Evolutionary conservation across 2,113 vertebrate genomes (phyloP).

Genomic region (Zapus hudsonius): DNA sequence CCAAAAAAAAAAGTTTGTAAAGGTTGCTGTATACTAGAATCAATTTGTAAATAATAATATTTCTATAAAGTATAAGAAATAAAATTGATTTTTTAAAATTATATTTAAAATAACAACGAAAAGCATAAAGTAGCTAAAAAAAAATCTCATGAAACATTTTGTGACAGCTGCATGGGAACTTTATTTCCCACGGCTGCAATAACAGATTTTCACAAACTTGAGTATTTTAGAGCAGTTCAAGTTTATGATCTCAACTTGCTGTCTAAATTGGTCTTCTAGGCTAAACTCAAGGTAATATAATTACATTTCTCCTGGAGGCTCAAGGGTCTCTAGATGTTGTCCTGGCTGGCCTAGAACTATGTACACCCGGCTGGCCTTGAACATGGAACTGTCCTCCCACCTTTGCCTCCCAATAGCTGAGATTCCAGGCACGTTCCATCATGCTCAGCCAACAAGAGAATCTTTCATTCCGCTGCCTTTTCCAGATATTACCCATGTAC

Average conservation of each 20-base stretch:
- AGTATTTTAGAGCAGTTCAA: background rate
- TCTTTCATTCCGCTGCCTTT: background rate
- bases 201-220: background rate
- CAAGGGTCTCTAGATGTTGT: no score
- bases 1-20: no score
- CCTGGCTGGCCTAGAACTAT: no score
- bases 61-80: background rate
- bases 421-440: no score
- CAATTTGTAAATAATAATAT: background rate
- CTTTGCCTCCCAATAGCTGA: no score
- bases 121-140: background rate
- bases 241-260: no score
- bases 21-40: background rate
- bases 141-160: background rate
- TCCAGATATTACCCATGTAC: background rate
- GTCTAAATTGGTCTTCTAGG: background rate
- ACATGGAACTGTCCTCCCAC: no score
- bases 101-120: background rate
- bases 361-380: background rate
- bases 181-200: no score
- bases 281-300: background rate
- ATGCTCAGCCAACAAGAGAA: no score
- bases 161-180: background rate
- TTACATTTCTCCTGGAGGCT: background rate
- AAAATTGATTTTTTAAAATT: background rate